These are phyloP conservation scores for Cricetomys ansorgei DNA, from an alignment of 2,113 vertebrate species.

Conservation along the genomic window DNA sequence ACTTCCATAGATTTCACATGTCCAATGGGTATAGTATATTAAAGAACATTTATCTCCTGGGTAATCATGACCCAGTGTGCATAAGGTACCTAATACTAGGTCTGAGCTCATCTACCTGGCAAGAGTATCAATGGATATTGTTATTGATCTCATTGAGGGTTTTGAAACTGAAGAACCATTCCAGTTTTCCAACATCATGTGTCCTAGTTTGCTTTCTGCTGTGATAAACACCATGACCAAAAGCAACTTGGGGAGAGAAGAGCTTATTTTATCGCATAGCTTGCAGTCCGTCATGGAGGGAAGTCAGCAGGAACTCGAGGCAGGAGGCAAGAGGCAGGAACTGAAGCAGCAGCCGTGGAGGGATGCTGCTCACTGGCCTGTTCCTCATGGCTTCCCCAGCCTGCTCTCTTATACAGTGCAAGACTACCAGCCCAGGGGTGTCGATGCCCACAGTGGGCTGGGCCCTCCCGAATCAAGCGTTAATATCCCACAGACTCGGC, in stretches of 20 bases:
- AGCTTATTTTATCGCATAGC: not conserved
- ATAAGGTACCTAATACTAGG: not conserved
- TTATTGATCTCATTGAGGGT: not conserved
- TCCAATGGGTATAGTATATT: not conserved
- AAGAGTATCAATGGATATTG: not conserved
- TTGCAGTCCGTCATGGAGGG: not conserved
- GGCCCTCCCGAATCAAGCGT: not conserved
- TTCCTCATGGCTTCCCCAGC: not conserved
- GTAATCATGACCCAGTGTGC: not conserved
- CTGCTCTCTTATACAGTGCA: not conserved
- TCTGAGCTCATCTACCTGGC: not conserved
- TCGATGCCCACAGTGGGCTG: not conserved
- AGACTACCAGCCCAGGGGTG: fast-evolving
- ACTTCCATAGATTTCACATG: not conserved
- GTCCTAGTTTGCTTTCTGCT: too few relatives aligned
- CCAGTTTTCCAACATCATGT: not conserved
- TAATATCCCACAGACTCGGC: not conserved
- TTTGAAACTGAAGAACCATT: not conserved
- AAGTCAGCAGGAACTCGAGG: too few relatives aligned
- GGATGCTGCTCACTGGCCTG: too few relatives aligned
- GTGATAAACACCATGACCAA: not conserved
- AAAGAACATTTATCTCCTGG: not conserved
- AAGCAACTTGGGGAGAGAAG: not conserved
- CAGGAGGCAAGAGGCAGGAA: too few relatives aligned
- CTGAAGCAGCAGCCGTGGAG: not conserved